These are phyloP conservation scores for Pseudomyrmex gracilis DNA, from an alignment of 1,140 invertebrate species.

Conservation along the genomic window DNA sequence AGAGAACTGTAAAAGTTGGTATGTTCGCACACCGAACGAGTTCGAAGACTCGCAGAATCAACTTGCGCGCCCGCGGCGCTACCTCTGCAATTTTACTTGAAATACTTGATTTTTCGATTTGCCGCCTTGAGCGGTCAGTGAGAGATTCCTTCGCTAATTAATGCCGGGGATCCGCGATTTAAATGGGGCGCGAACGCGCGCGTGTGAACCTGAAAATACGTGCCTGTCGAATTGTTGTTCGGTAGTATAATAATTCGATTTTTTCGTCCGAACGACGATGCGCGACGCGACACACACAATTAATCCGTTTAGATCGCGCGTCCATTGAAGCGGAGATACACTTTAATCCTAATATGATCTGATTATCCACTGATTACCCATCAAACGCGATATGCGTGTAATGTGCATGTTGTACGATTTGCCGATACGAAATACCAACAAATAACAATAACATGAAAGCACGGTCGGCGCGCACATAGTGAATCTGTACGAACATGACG, in stretches of 20 bases:
- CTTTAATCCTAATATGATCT: constrained; percentile 53
- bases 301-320: constrained; percentile 43
- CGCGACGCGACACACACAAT: constrained; percentile 1
- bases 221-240: constrained; percentile 7
- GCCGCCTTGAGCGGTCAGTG: background rate
- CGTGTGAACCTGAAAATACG: constrained; percentile 2
- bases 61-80: background rate
- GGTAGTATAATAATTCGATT: constrained; percentile 13
- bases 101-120: background rate
- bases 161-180: background rate
- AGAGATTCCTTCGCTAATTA: background rate
- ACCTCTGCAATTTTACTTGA: constrained; percentile 2
- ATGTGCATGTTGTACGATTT: constrained; percentile 11
- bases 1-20: background rate
- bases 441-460: constrained; percentile 35
- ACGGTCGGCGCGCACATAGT: background rate
- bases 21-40: background rate
- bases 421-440: constrained; percentile 21
- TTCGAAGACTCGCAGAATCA: background rate
- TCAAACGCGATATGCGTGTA: constrained; percentile 31
- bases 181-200: background rate
- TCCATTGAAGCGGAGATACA: constrained; percentile 9
- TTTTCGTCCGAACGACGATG: constrained; percentile 1
- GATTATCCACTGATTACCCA: constrained; percentile 50
- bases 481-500: constrained; percentile 37